These are phyloP conservation scores for Xestia ashworthii DNA, from an alignment of 2,888 invertebrate species.

Conservation along the genomic window DNA sequence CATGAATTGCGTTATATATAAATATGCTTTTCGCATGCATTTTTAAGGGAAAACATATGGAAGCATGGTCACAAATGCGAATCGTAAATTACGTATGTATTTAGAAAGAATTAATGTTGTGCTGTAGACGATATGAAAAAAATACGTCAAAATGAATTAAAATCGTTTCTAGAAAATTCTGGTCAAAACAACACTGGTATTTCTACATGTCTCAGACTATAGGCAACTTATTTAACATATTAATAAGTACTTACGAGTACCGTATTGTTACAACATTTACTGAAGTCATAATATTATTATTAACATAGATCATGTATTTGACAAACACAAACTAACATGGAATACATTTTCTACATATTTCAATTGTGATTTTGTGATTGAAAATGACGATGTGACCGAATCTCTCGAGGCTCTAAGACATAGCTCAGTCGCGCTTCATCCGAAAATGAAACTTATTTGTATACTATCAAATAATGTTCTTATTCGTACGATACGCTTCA, in stretches of 20 bases:
- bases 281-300: not conserved
- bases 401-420: not conserved
- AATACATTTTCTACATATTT: not conserved
- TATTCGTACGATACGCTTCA: not conserved
- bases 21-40: not conserved
- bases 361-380: not conserved
- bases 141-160: not conserved
- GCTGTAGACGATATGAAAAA: not conserved
- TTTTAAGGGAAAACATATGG: not conserved
- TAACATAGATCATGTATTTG: conserved; percentile 2
- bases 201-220: not conserved
- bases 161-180: not conserved
- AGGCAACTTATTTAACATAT: conserved; percentile 2
- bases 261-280: not conserved
- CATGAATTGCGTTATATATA: not conserved
- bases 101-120: conserved; percentile 4
- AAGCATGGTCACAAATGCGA: not conserved
- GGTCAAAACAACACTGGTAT: conserved; percentile 7
- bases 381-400: not conserved
- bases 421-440: not conserved
- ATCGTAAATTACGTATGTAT: conserved; percentile 18
- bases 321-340: conserved; percentile 9
- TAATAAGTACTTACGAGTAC: conserved; percentile 4
- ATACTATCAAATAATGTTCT: not conserved
- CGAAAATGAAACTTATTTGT: not conserved